Conservation (phyloP, 2,797 vertebrate genomes). For the Furcifer pardalis region DNA sequence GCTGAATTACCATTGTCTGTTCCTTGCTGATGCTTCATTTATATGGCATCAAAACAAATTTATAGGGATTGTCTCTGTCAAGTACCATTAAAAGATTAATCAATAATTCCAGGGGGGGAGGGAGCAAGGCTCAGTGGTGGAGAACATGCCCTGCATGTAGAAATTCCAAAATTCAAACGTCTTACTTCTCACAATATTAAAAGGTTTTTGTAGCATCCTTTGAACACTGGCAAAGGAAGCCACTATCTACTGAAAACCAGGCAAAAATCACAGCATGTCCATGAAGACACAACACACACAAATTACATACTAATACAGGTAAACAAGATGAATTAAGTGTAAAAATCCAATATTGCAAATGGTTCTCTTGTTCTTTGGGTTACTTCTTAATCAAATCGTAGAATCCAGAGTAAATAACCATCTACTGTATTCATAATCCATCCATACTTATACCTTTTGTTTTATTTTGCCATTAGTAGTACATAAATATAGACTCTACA, state of each 20-base stretch:
- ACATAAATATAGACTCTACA: neutral
- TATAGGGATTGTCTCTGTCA: constrained; percentile 4
- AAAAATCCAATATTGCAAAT: neutral
- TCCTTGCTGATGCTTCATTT: constrained; percentile 7
- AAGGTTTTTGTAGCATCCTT: neutral
- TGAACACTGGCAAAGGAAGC: no score
- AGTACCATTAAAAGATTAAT: constrained; percentile 17
- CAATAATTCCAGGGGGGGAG: neutral
- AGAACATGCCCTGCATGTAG: neutral
- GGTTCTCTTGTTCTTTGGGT: neutral
- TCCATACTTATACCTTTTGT: neutral
- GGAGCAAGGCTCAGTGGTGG: neutral
- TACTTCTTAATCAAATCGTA: neutral
- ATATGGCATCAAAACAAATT: constrained; percentile 10
- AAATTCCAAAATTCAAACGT: neutral
- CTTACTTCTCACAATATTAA: neutral
- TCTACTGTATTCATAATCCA: neutral
- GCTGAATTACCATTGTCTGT: constrained; percentile 7
- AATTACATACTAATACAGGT: neutral
- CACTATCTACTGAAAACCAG: neutral
- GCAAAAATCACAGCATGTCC: neutral
- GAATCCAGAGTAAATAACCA: neutral
- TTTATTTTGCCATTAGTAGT: neutral
- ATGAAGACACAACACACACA: neutral
- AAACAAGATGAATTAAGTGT: neutral